Conservation (phyloP, 1,140 invertebrate genomes). For the Coelopa frigida region DNA sequence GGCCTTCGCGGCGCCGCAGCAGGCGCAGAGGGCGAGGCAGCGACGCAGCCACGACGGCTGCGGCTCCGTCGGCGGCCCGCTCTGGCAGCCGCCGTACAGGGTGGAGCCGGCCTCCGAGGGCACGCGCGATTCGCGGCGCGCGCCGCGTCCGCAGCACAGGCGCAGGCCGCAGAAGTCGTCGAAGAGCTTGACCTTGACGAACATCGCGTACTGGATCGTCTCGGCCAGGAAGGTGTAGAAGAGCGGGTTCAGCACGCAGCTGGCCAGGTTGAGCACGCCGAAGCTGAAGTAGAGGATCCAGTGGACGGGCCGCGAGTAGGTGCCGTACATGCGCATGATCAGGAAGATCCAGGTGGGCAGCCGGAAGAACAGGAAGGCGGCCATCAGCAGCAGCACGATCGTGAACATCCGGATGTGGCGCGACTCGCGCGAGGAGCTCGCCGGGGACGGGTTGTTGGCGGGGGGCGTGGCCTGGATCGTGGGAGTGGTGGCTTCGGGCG, state of each 20-base stretch:
- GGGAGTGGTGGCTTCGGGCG: background rate
- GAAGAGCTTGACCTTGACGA: slow-evolving; percentile 15
- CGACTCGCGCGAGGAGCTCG: slow-evolving; percentile 29
- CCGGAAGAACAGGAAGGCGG: slow-evolving; percentile 47
- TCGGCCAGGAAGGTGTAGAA: slow-evolving; percentile 52
- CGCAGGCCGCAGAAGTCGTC: background rate
- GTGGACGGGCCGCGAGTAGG: slow-evolving; percentile 26
- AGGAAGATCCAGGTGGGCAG: slow-evolving; percentile 50
- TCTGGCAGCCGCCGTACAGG: too few relatives aligned
- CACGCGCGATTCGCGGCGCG: too few relatives aligned
- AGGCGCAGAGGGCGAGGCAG: too few relatives aligned
- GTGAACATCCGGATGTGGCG: slow-evolving; percentile 50
- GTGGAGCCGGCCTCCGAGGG: too few relatives aligned
- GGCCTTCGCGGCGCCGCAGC: too few relatives aligned
- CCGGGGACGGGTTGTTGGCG: slow-evolving; percentile 5
- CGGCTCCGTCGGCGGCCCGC: too few relatives aligned
- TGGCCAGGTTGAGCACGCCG: slow-evolving; percentile 46
- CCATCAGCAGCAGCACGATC: slow-evolving; percentile 49
- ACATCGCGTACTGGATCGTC: slow-evolving; percentile 34
- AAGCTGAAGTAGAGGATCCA: slow-evolving; percentile 48
- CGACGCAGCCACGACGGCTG: too few relatives aligned
- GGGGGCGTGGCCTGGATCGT: slow-evolving; percentile 2
- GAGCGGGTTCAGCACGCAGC: slow-evolving; percentile 51
- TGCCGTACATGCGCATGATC: slow-evolving; percentile 42
- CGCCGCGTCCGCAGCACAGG: too few relatives aligned